A percentile compares a stretch with the other conserved stretches of the same genome.
Conservation (phyloP, 1,140 invertebrate genomes). For the Luehdorfia chinensis region DNA sequence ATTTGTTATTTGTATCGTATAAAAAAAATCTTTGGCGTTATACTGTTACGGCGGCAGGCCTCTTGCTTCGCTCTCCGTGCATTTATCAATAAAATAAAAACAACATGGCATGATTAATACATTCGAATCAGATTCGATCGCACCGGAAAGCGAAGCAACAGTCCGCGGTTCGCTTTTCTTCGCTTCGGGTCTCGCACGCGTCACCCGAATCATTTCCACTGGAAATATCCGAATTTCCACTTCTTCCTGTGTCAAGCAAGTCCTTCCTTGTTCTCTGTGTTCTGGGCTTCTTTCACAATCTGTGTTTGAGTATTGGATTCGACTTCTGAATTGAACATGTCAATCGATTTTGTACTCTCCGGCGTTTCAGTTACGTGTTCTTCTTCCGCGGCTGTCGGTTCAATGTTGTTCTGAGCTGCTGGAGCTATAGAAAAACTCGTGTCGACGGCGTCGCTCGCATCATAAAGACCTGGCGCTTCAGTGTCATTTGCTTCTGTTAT, state of each 20-base stretch:
- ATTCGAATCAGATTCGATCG: too few relatives aligned
- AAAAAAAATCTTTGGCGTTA: constrained; percentile 74
- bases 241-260: constrained; percentile 46
- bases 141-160: too few relatives aligned
- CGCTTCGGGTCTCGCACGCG: constrained; percentile 28
- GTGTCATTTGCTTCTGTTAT: constrained; percentile 7
- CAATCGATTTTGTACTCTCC: constrained; percentile 20
- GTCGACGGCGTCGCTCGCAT: constrained; percentile 44
- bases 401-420: background rate
- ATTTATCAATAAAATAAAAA: too few relatives aligned
- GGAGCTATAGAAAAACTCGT: constrained; percentile 40
- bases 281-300: constrained; percentile 5
- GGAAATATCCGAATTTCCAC: constrained; percentile 64
- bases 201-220: constrained; percentile 71
- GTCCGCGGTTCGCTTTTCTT: too few relatives aligned
- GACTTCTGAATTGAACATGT: constrained; percentile 37
- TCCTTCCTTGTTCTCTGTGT: constrained; percentile 28
- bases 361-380: constrained; percentile 4
- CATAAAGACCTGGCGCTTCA: constrained; percentile 38
- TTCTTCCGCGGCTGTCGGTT: constrained; percentile 11
- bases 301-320: constrained; percentile 5
- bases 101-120: too few relatives aligned
- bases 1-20: constrained; percentile 45
- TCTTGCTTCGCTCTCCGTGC: too few relatives aligned
- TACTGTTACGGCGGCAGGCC: constrained; percentile 18